phyloP scores from a whole-genome alignment of 2,797 vertebrate genomes.

The Carcharodon carcharias region DNA sequence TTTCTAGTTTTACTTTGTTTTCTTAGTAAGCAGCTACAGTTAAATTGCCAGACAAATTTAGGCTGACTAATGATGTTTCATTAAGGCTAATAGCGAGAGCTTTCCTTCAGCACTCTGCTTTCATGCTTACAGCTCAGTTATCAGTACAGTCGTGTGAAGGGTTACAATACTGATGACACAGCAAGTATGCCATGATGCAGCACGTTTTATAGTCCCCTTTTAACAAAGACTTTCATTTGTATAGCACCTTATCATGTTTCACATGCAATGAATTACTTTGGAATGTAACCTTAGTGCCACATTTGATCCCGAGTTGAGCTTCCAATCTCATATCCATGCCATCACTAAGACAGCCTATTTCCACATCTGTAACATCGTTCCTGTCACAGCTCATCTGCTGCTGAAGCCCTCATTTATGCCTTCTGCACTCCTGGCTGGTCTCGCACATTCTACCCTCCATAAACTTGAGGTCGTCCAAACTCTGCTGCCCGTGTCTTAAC shows the following conservation, averaged over 20 bases:
- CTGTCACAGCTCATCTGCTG: background rate
- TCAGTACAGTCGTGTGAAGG: background rate
- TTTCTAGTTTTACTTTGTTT: background rate
- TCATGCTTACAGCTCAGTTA: background rate
- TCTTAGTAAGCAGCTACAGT: background rate
- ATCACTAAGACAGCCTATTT: background rate
- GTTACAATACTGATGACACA: background rate
- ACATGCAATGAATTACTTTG: background rate
- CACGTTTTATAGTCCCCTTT: background rate
- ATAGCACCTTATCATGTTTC: background rate
- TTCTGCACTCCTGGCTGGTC: background rate
- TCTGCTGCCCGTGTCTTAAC: background rate
- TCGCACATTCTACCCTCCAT: background rate
- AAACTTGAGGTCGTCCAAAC: background rate
- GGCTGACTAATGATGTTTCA: background rate
- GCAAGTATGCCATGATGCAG: background rate
- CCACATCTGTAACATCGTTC: background rate
- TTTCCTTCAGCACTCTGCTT: background rate
- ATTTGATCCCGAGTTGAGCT: background rate
- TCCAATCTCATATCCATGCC: background rate
- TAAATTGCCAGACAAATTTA: background rate
- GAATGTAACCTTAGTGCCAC: background rate
- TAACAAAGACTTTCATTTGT: background rate
- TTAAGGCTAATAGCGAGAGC: background rate
- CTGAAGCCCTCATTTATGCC: background rate